Percentiles rank a stretch among this genome's conserved stretches.
phyloP scores from a whole-genome alignment of 30 jellyfish, hydroid and myxozoan genomes.

The Cassiopea andromeda region DNA sequence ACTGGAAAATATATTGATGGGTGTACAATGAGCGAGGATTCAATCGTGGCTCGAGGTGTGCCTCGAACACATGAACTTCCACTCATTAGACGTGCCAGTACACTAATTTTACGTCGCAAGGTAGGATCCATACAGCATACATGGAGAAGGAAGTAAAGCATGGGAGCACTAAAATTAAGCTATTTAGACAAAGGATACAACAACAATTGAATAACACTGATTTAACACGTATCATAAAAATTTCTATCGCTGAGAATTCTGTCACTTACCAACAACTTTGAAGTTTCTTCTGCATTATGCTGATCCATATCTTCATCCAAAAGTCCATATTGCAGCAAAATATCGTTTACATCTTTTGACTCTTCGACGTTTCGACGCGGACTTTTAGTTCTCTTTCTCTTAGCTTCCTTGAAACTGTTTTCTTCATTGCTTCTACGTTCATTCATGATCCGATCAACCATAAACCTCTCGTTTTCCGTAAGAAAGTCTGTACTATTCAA shows the following conservation, averaged over 20 bases:
- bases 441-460: constrained; percentile 26
- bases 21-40: too few species aligned
- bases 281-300: constrained; percentile 19
- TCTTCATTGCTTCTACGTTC: constrained; percentile 14
- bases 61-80: too few species aligned
- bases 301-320: constrained; percentile 49
- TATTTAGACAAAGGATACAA: too few species aligned
- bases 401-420: neutral
- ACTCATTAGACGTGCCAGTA: too few species aligned
- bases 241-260: neutral
- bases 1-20: too few species aligned
- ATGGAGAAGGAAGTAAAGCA: too few species aligned
- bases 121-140: too few species aligned
- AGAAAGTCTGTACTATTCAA: constrained; percentile 20
- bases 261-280: constrained; percentile 36
- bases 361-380: neutral
- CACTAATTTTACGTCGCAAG: too few species aligned
- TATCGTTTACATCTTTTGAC: constrained; percentile 45
- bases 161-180: too few species aligned
- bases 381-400: constrained; percentile 26
- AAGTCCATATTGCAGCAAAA: constrained; percentile 57
- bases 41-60: too few species aligned
- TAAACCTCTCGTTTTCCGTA: constrained; percentile 14
- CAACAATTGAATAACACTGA: too few species aligned
- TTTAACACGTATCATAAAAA: too few species aligned